A percentile compares a stretch with the other conserved stretches of the same genome.
These are phyloP conservation scores for Parazoanthus atlanticus DNA, from an alignment of 92 coral and sea anemone species.

Conservation along the genomic window DNA sequence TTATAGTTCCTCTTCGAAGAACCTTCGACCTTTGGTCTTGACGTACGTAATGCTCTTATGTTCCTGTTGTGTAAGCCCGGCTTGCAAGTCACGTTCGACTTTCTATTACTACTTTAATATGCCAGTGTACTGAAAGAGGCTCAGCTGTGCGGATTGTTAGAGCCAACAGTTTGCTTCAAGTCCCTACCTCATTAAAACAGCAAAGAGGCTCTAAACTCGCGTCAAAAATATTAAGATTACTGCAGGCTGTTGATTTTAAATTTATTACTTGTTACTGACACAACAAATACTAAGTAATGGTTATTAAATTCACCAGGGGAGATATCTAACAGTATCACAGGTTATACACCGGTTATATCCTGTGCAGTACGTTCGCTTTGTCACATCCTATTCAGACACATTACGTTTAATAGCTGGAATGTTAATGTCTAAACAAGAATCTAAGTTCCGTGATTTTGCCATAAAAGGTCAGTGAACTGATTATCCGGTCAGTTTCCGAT, in stretches of 20 bases:
- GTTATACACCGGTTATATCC: background rate
- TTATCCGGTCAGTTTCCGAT: constrained; percentile 45
- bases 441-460: constrained; percentile 39
- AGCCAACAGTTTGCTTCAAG: no score
- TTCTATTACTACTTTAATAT: no score
- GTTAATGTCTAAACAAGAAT: background rate
- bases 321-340: background rate
- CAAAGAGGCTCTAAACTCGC: no score
- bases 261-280: no score
- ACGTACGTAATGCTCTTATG: background rate
- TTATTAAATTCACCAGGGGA: background rate
- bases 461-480: constrained; percentile 34
- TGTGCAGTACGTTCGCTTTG: background rate
- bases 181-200: no score
- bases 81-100: background rate
- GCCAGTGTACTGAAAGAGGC: background rate
- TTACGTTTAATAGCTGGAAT: background rate
- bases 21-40: background rate
- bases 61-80: background rate
- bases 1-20: background rate
- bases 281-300: background rate
- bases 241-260: no score
- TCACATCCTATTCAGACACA: background rate
- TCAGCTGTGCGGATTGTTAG: background rate
- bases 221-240: no score